A percentile compares a stretch with the other conserved stretches of the same genome.
These are phyloP conservation scores for Phyllopteryx taeniolatus DNA, from an alignment of 2,113 vertebrate species.

Conservation along the genomic window DNA sequence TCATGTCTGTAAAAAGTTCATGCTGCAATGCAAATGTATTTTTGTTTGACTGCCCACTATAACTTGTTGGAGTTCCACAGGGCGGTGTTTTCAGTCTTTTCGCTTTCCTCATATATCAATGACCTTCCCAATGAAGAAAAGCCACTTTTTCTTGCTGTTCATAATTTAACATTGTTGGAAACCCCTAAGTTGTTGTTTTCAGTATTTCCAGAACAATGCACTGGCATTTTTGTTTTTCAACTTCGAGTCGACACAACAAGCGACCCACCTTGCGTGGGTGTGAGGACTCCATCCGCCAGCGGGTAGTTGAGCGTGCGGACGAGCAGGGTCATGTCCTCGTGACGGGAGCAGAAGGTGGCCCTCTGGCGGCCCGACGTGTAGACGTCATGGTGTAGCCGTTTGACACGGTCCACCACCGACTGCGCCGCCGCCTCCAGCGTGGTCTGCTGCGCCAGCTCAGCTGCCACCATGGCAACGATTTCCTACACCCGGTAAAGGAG, in stretches of 20 bases:
- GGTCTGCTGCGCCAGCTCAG: constrained; percentile 90
- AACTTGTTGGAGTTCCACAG: too few species aligned
- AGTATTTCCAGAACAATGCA: neutral
- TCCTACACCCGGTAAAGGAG: constrained; percentile 73
- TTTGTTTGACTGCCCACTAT: too few species aligned
- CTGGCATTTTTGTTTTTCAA: neutral
- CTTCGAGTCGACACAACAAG: neutral
- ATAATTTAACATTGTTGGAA: neutral
- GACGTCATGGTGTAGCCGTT: constrained; percentile 88
- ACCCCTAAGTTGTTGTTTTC: neutral
- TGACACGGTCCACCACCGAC: constrained; percentile 92
- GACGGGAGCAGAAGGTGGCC: constrained; percentile 83
- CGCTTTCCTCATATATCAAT: neutral
- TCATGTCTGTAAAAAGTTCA: too few species aligned
- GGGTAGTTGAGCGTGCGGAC: constrained; percentile 91
- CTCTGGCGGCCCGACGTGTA: constrained; percentile 86
- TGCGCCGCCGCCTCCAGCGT: constrained; percentile 88
- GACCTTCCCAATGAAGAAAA: neutral
- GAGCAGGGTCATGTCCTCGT: constrained; percentile 96
- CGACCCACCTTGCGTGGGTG: constrained; percentile 82
- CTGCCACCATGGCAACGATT: constrained; percentile 95
- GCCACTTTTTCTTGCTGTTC: neutral
- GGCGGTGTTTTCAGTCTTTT: too few species aligned
- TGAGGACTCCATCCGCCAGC: constrained; percentile 76
- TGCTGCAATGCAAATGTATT: too few species aligned